phyloP scores from a whole-genome alignment of 2,888 invertebrate genomes.

The Drosophila subquinaria region DNA sequence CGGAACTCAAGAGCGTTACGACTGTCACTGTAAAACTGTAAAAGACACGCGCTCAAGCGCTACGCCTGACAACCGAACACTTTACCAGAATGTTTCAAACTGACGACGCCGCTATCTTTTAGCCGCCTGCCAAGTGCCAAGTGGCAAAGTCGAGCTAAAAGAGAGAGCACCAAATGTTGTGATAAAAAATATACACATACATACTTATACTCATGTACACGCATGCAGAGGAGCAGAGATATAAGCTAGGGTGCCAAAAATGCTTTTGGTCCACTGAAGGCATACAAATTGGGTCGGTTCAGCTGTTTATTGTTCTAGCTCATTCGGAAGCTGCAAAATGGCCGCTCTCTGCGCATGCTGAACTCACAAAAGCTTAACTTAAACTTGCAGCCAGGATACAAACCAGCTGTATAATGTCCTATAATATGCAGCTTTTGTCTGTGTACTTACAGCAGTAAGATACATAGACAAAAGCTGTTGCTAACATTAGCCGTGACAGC shows the following conservation, averaged over 20 bases:
- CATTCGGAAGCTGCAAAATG: slow-evolving; percentile 47
- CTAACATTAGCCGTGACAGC: background rate
- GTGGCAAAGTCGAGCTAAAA: slow-evolving; percentile 10
- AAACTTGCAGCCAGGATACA: background rate
- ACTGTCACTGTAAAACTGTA: slow-evolving; percentile 35
- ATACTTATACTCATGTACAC: slow-evolving; percentile 5
- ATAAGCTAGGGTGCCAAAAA: slow-evolving; percentile 46
- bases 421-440: background rate
- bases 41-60: slow-evolving; percentile 61
- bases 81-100: slow-evolving; percentile 78
- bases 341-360: slow-evolving; percentile 56
- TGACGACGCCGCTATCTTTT: slow-evolving; percentile 70
- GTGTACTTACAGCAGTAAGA: background rate
- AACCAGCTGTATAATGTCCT: slow-evolving; percentile 11
- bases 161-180: slow-evolving; percentile 61
- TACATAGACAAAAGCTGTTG: background rate
- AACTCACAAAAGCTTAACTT: slow-evolving; percentile 10
- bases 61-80: slow-evolving; percentile 72
- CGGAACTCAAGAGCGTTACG: slow-evolving; percentile 13
- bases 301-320: slow-evolving; percentile 7
- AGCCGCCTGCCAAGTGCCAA: slow-evolving; percentile 36
- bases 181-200: slow-evolving; percentile 57
- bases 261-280: slow-evolving; percentile 54
- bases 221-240: slow-evolving; percentile 36
- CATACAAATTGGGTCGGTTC: slow-evolving; percentile 55